These are phyloP conservation scores for Papilio aristodemus DNA, from an alignment of 1,140 invertebrate genomes.

Conservation along the genomic window DNA sequence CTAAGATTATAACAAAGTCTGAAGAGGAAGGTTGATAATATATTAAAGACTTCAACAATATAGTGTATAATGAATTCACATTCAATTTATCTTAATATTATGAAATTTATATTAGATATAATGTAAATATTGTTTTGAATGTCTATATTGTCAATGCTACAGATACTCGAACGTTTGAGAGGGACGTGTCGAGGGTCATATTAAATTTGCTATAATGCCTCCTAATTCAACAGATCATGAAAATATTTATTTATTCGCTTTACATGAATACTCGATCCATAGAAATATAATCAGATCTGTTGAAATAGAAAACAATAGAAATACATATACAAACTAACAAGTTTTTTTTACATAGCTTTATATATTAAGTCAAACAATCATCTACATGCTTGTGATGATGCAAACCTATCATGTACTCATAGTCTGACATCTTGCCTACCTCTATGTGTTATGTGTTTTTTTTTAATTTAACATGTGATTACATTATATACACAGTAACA, in stretches of 20 bases:
- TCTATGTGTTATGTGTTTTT: slow-evolving; percentile 57
- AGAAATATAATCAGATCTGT: slow-evolving; percentile 43
- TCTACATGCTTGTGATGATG: slow-evolving; percentile 76
- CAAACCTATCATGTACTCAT: slow-evolving; percentile 64
- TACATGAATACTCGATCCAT: slow-evolving; percentile 22
- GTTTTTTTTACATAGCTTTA: slow-evolving; percentile 50
- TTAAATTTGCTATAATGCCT: slow-evolving; percentile 36
- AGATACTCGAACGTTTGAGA: slow-evolving; percentile 47
- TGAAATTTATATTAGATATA: slow-evolving; percentile 47
- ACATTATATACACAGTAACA: slow-evolving; percentile 78
- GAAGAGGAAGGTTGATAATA: slow-evolving; percentile 24
- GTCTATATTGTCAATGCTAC: slow-evolving; percentile 66
- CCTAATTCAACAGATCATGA: slow-evolving; percentile 9
- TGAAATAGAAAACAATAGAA: slow-evolving; percentile 44
- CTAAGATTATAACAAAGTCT: slow-evolving; percentile 5
- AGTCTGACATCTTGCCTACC: slow-evolving; percentile 58
- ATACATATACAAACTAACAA: slow-evolving; percentile 30
- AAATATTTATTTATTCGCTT: slow-evolving; percentile 1
- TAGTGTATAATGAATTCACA: slow-evolving; percentile 31
- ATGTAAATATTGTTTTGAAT: slow-evolving; percentile 51
- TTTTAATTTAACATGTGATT: slow-evolving; percentile 78
- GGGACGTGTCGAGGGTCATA: slow-evolving; percentile 39
- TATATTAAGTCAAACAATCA: slow-evolving; percentile 66
- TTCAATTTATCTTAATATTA: slow-evolving; percentile 51
- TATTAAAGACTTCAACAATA: slow-evolving; percentile 26